Percentiles rank a stretch among this genome's conserved stretches.
Conservation (phyloP, 2,888 invertebrate genomes). For the Cephalotes varians region DNA sequence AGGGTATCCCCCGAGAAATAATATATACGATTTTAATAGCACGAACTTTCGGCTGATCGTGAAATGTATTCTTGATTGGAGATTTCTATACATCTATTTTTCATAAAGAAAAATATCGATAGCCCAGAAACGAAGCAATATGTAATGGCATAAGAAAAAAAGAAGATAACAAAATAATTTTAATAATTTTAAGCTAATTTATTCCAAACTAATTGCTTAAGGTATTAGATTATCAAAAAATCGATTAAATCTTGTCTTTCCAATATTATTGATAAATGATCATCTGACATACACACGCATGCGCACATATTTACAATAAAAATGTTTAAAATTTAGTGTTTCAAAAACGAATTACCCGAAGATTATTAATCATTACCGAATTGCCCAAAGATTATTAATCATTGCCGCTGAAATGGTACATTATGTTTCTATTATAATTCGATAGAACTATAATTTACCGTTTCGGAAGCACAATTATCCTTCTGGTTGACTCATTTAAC, state of each 20-base stretch:
- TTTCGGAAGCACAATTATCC: slow-evolving; percentile 44
- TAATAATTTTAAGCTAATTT: neutral
- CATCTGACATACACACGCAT: neutral
- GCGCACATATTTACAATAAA: neutral
- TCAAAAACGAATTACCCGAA: neutral
- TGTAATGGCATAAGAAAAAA: neutral
- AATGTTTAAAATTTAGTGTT: neutral
- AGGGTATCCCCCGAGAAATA: slow-evolving; percentile 36
- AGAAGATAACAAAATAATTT: neutral
- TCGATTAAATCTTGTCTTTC: neutral
- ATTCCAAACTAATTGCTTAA: too few relatives aligned
- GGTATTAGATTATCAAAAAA: neutral
- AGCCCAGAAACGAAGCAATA: neutral
- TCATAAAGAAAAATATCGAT: neutral
- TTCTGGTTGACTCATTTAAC: slow-evolving; percentile 39
- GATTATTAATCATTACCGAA: neutral
- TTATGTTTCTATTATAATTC: slow-evolving; percentile 31
- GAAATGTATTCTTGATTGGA: slow-evolving; percentile 8
- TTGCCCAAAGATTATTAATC: slow-evolving; percentile 2
- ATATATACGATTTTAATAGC: slow-evolving; percentile 21
- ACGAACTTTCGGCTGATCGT: neutral
- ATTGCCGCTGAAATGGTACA: neutral
- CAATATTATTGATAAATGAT: neutral
- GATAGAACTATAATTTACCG: neutral
- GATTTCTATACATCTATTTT: neutral